A percentile compares a stretch with the other conserved stretches of the same genome.
Conservation (phyloP, 2,888 invertebrate species). For the Polydrusus cervinus region DNA sequence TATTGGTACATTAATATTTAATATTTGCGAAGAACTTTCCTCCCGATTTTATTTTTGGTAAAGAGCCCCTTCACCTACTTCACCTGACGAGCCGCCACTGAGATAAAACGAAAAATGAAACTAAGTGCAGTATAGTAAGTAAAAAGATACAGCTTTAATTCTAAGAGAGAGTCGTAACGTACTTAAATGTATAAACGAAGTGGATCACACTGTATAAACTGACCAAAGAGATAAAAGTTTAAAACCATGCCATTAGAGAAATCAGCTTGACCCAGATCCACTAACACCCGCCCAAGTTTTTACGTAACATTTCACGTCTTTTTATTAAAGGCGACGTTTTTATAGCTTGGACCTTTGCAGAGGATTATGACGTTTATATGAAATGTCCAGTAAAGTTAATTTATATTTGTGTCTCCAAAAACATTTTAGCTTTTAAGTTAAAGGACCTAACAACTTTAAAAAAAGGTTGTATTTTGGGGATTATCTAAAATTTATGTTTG, state of each 20-base stretch:
- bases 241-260: constrained; percentile 14
- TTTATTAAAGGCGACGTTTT: constrained; percentile 28
- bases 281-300: neutral
- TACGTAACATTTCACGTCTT: constrained; percentile 26
- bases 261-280: constrained; percentile 21
- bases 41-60: too few species aligned
- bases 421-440: constrained; percentile 16
- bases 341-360: constrained; percentile 18
- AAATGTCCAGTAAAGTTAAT: constrained; percentile 27
- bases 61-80: too few species aligned
- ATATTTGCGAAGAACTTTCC: too few species aligned
- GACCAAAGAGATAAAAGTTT: constrained; percentile 16
- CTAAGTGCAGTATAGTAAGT: too few species aligned
- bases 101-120: too few species aligned
- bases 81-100: too few species aligned
- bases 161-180: too few species aligned
- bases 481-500: constrained; percentile 2
- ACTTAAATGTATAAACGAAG: neutral
- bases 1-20: too few species aligned
- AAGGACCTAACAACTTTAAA: neutral
- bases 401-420: constrained; percentile 7
- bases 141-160: too few species aligned
- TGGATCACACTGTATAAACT: constrained; percentile 6
- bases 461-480: constrained; percentile 11
- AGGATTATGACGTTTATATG: constrained; percentile 36